Conservation (phyloP, 2,113 vertebrate species). For the Pan troglodytes region DNA sequence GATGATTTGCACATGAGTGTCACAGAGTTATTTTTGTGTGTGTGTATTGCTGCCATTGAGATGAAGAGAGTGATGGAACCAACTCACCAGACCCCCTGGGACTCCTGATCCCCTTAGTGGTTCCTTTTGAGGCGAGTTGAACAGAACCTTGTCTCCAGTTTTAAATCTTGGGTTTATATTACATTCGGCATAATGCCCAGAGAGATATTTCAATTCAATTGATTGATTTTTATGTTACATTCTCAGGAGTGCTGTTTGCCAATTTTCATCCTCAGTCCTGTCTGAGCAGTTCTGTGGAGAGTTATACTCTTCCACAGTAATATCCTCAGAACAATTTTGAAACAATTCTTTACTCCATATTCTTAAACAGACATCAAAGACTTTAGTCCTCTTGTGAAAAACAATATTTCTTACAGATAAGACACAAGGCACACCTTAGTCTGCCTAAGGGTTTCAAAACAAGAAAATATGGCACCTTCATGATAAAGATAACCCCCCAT, state of each 20-base stretch:
- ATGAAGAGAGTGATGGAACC: not conserved
- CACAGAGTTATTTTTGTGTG: not conserved
- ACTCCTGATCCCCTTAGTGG: not conserved
- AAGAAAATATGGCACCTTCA: not conserved
- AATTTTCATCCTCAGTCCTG: not conserved
- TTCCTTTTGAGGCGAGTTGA: not conserved
- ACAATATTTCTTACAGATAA: conserved; percentile 31
- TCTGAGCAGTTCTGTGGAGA: conserved; percentile 14
- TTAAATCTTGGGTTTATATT: not conserved
- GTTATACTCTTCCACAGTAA: not conserved
- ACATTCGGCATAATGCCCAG: not conserved
- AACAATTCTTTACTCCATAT: conserved; percentile 54
- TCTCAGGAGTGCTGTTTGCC: conserved; percentile 37
- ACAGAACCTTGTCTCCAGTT: not conserved
- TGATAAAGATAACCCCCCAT: not conserved
- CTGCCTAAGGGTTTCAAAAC: not conserved
- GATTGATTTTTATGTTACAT: conserved; percentile 52
- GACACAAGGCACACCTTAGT: not conserved
- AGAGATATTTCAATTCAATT: conserved; percentile 57
- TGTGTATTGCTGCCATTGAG: not conserved
- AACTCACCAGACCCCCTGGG: not conserved
- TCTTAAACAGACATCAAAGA: conserved; percentile 48
- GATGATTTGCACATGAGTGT: not conserved
- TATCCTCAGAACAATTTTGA: conserved; percentile 43
- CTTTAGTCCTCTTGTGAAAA: conserved; percentile 20